phyloP scores from a whole-genome alignment of 2,797 vertebrate species.

The Notolepis coatsorum region DNA sequence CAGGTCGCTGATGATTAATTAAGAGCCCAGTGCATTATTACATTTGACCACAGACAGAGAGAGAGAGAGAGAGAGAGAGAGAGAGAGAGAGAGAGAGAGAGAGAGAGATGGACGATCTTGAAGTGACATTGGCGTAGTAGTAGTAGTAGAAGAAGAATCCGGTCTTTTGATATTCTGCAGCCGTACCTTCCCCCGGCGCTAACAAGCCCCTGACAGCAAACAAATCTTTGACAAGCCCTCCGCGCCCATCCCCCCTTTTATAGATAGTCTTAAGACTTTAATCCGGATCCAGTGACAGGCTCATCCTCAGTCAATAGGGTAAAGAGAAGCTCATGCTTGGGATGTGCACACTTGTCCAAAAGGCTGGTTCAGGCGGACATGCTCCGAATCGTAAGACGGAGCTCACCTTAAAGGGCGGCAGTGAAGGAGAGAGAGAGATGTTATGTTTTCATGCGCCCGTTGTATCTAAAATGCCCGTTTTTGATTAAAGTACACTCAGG shows the following conservation, averaged over 20 bases:
- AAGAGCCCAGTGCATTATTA: constrained; percentile 63
- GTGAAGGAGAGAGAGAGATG: constrained; percentile 44
- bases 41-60: too few species aligned
- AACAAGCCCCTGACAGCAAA: constrained; percentile 72
- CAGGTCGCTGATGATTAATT: constrained; percentile 73
- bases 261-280: constrained; percentile 87
- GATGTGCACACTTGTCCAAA: constrained; percentile 74
- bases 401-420: constrained; percentile 71
- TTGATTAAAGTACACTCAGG: not conserved
- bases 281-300: constrained; percentile 82
- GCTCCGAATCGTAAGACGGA: constrained; percentile 76
- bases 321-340: constrained; percentile 76
- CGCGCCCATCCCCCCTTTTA: constrained; percentile 63
- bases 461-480: not conserved
- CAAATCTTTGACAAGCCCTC: constrained; percentile 75
- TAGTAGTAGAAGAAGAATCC: constrained; percentile 45
- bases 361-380: constrained; percentile 69
- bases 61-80: too few species aligned
- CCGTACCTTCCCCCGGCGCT: constrained; percentile 42
- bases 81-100: too few species aligned
- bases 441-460: too few species aligned
- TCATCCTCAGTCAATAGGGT: constrained; percentile 85
- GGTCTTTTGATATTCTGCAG: constrained; percentile 62
- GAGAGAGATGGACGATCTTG: constrained; percentile 68
- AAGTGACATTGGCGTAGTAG: constrained; percentile 80